Evolutionary conservation across 2,888 invertebrate genomes (phyloP).

Genomic region (Plutella xylostella): DNA sequence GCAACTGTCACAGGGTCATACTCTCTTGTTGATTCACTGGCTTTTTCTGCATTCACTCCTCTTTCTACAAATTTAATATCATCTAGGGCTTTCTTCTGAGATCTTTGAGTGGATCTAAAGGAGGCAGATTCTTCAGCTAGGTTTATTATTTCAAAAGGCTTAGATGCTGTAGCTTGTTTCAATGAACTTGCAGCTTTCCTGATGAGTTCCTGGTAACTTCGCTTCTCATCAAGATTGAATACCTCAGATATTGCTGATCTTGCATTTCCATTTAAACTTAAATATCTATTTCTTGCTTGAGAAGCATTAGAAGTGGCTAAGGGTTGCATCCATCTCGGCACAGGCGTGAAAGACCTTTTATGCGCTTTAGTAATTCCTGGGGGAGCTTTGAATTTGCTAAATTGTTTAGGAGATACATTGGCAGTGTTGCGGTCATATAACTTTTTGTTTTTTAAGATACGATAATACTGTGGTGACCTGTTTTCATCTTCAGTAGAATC

Average conservation of each 20-base stretch:
- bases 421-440: constrained; percentile 28
- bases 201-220: constrained; percentile 66
- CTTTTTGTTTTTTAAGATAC: constrained; percentile 29
- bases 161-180: constrained; percentile 30
- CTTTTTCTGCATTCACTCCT: constrained; percentile 33
- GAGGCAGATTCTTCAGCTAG: constrained; percentile 45
- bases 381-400: constrained; percentile 44
- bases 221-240: constrained; percentile 69
- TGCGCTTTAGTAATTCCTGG: constrained; percentile 49
- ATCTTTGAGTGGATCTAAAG: constrained; percentile 38
- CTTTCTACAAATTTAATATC: constrained; percentile 44
- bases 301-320: constrained; percentile 33
- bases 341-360: constrained; percentile 34
- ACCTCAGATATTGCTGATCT: constrained; percentile 56
- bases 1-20: constrained; percentile 57
- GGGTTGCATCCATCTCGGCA: constrained; percentile 46
- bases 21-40: constrained; percentile 35
- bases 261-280: constrained; percentile 40
- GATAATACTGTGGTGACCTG: constrained; percentile 28
- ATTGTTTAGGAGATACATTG: constrained; percentile 35
- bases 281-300: constrained; percentile 32
- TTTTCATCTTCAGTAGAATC: constrained; percentile 27
- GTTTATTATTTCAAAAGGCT: constrained; percentile 37
- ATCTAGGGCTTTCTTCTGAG: constrained; percentile 44
- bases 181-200: constrained; percentile 40